Conservation (phyloP, 1,140 invertebrate species). For the Dendrolimus punctatus region DNA sequence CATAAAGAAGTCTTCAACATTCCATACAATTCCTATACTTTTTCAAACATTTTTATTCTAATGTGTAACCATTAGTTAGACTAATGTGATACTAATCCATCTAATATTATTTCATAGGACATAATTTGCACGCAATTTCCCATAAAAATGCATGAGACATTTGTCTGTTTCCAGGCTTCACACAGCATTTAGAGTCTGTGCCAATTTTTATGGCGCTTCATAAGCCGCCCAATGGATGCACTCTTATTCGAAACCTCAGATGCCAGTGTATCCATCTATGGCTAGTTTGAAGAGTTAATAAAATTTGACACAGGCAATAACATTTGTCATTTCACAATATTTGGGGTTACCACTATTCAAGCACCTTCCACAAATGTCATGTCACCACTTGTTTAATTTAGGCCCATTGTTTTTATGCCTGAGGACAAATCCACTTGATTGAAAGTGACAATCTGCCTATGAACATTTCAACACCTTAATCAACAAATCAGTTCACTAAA, state of each 20-base stretch:
- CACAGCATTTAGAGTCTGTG: constrained; percentile 8
- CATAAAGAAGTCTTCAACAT: constrained; percentile 42
- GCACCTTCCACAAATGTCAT: constrained; percentile 8
- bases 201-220: too few species aligned
- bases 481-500: too few species aligned
- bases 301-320: too few species aligned
- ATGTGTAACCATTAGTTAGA: constrained; percentile 36
- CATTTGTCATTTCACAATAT: constrained; percentile 2
- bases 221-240: too few species aligned
- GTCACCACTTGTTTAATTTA: constrained; percentile 9
- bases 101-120: constrained; percentile 15
- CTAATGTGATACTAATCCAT: constrained; percentile 29
- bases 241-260: too few species aligned
- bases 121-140: constrained; percentile 18
- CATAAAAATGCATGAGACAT: constrained; percentile 19
- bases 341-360: constrained; percentile 12
- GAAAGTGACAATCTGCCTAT: too few species aligned
- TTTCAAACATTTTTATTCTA: constrained; percentile 24
- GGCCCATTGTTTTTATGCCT: constrained; percentile 5
- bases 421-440: too few species aligned
- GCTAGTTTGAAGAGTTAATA: too few species aligned
- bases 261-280: too few species aligned
- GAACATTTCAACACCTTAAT: too few species aligned
- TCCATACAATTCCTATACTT: constrained; percentile 35
- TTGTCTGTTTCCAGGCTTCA: constrained; percentile 11